Percentiles rank a stretch among this genome's conserved stretches.
Conservation (phyloP, 2,113 vertebrate genomes). For the Oncorhynchus nerka region DNA sequence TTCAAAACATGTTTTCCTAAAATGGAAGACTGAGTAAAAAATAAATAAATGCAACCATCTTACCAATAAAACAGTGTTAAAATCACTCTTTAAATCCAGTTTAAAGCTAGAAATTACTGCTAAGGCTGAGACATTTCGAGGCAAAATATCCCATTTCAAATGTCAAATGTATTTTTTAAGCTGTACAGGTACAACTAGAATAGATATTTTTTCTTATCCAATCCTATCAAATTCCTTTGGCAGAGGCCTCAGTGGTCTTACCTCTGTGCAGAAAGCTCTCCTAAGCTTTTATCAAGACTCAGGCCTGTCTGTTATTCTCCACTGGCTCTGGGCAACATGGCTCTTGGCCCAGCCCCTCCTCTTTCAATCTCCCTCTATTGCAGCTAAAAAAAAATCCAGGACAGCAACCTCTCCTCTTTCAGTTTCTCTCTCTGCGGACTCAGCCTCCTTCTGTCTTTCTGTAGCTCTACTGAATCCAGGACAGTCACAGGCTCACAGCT, state of each 20-base stretch:
- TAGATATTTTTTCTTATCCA: not conserved
- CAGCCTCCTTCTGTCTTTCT: not conserved
- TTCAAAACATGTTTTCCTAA: no score
- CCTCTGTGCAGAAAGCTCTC: slow-evolving; percentile 54
- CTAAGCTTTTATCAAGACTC: slow-evolving; percentile 41
- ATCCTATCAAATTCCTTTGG: slow-evolving; percentile 2
- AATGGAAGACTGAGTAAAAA: no score
- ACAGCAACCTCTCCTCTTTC: slow-evolving; percentile 28
- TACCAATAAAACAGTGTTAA: no score
- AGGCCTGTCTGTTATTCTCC: slow-evolving; percentile 47
- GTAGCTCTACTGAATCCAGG: not conserved
- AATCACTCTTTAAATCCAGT: not conserved
- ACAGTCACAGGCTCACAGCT: not conserved
- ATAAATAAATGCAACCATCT: no score
- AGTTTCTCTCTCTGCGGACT: not conserved
- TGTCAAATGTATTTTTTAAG: not conserved
- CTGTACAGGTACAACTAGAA: slow-evolving; percentile 1
- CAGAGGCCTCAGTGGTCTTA: slow-evolving; percentile 46
- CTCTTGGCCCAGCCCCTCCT: slow-evolving; percentile 9
- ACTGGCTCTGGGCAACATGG: slow-evolving; percentile 56
- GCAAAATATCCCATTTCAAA: slow-evolving; percentile 1
- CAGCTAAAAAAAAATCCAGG: slow-evolving; percentile 46
- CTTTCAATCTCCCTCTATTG: slow-evolving; percentile 33
- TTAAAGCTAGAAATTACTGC: not conserved
- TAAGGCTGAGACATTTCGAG: not conserved